A percentile compares a stretch with the other conserved stretches of the same genome.
These are phyloP conservation scores for Myotis pilosus DNA, from an alignment of 2,797 vertebrate species.

Conservation along the genomic window DNA sequence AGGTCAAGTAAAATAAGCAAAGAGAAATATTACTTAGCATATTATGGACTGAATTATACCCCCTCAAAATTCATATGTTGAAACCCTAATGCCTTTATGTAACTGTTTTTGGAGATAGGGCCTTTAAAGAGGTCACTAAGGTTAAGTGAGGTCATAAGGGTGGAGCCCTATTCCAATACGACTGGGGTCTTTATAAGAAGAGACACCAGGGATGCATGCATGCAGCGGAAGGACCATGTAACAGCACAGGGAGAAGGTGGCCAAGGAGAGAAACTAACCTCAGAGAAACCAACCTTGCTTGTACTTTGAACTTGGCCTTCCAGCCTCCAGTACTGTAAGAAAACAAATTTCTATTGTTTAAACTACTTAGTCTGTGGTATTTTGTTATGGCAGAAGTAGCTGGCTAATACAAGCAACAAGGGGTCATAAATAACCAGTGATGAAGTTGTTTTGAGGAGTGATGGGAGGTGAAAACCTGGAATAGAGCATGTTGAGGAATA, in stretches of 20 bases:
- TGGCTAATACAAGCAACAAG: not conserved
- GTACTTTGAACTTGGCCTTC: not conserved
- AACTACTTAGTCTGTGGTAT: not conserved
- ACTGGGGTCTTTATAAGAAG: not conserved
- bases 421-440: not conserved
- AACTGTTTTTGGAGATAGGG: not conserved
- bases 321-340: not conserved
- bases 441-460: not conserved
- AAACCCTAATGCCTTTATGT: not conserved
- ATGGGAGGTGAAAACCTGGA: not conserved
- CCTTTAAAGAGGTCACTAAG: not conserved
- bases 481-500: not conserved
- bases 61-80: not conserved
- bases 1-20: slow-evolving; percentile 27
- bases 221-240: accelerated
- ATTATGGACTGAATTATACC: not conserved
- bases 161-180: not conserved
- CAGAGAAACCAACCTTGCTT: not conserved
- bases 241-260: not conserved
- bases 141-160: not conserved
- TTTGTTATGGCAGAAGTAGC: not conserved
- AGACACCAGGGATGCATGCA: not conserved
- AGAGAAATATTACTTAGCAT: not conserved
- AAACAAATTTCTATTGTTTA: not conserved
- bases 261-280: not conserved